Conservation (phyloP, 2,113 vertebrate genomes). For the Isurus oxyrinchus region DNA sequence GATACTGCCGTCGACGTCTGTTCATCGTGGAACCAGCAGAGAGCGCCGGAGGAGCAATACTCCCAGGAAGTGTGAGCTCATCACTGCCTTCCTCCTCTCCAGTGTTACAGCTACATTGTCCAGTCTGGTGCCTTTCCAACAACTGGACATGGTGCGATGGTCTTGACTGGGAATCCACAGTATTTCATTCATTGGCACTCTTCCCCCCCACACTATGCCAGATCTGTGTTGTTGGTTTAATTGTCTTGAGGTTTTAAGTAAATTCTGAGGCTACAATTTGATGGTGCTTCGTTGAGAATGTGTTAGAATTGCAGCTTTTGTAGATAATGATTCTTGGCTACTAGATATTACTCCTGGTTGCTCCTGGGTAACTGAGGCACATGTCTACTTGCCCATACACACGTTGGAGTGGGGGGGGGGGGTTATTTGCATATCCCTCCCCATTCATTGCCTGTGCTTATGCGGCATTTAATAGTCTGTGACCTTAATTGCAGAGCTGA, state of each 20-base stretch:
- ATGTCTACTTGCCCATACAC: too few species aligned
- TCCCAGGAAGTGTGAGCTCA: constrained; percentile 60
- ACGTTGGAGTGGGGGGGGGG: too few species aligned
- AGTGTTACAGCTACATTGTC: too few species aligned
- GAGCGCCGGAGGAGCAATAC: constrained; percentile 55
- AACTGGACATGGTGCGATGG: not conserved
- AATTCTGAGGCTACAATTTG: not conserved
- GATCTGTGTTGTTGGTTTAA: not conserved
- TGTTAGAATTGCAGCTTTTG: not conserved
- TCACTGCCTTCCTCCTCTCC: too few species aligned
- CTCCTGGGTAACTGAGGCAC: not conserved
- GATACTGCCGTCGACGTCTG: constrained; percentile 61
- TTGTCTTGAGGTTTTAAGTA: not conserved
- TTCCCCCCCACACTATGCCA: not conserved
- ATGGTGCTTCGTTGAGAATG: not conserved
- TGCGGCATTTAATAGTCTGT: too few species aligned
- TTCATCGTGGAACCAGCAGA: constrained; percentile 57
- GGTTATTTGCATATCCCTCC: too few species aligned
- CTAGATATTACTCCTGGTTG: not conserved
- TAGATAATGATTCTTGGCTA: too few species aligned
- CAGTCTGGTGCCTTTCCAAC: not conserved
- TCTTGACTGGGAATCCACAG: not conserved
- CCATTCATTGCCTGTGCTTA: too few species aligned
- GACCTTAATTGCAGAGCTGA: too few species aligned
- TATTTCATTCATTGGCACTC: not conserved